phyloP scores from a whole-genome alignment of 2,888 invertebrate genomes.

The Hofmannophila pseudospretella region DNA sequence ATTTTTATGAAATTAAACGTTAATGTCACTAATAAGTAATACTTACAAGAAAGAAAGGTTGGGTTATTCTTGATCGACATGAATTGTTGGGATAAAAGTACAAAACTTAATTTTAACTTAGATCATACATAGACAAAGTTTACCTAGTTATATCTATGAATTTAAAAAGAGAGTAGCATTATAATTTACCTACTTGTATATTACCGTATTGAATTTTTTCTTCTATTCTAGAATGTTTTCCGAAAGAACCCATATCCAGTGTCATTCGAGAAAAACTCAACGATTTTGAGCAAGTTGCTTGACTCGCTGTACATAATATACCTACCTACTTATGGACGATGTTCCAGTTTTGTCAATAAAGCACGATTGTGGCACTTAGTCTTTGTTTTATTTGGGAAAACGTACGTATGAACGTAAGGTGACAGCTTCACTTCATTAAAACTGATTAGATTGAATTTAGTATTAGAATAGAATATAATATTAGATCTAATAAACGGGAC shows the following conservation, averaged over 20 bases:
- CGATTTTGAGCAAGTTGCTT: slow-evolving; percentile 29
- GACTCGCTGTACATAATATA: slow-evolving; percentile 47
- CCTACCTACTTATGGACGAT: slow-evolving; percentile 37
- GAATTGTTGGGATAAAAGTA: background rate
- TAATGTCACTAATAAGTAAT: slow-evolving; percentile 26
- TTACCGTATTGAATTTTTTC: too few species aligned
- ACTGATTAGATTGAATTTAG: too few species aligned
- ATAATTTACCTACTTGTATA: too few species aligned
- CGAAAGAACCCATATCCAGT: background rate
- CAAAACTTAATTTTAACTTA: background rate
- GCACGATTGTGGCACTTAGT: slow-evolving; percentile 68
- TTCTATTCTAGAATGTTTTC: too few species aligned
- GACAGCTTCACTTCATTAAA: too few species aligned
- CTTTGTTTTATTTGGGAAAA: slow-evolving; percentile 46
- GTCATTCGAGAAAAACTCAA: slow-evolving; percentile 6
- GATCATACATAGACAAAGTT: too few species aligned
- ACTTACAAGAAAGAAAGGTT: slow-evolving; percentile 3
- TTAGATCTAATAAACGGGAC: too few species aligned
- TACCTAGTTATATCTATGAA: too few species aligned
- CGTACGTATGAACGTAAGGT: too few species aligned
- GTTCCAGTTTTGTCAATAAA: slow-evolving; percentile 68
- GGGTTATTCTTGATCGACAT: slow-evolving; percentile 6
- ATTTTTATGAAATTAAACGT: slow-evolving; percentile 7
- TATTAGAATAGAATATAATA: too few species aligned
- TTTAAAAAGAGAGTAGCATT: too few species aligned